These are phyloP conservation scores for Apodemus speciosus DNA, from an alignment of 2,113 vertebrate species.

Conservation along the genomic window DNA sequence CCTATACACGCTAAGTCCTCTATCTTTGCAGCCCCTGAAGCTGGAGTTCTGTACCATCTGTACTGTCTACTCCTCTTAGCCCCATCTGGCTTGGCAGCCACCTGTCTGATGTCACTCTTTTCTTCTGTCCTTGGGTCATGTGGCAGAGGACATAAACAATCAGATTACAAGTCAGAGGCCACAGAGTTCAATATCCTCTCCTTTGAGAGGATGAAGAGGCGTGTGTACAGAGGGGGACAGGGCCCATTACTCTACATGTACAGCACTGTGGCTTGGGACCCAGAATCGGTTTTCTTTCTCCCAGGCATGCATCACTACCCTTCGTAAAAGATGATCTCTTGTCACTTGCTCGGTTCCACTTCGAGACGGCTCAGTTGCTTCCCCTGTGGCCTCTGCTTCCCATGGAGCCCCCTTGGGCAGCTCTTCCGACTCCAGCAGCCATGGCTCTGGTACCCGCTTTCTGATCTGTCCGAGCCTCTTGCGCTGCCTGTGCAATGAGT, in stretches of 20 bases:
- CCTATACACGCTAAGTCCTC: neutral
- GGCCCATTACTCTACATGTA: accelerated
- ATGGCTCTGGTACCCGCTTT: neutral
- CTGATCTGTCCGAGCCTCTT: neutral
- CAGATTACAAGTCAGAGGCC: neutral
- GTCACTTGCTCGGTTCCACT: neutral
- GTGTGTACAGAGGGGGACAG: neutral
- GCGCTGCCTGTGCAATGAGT: neutral
- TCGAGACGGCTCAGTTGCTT: neutral
- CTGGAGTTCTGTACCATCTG: neutral
- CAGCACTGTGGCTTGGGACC: neutral
- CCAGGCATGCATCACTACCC: neutral
- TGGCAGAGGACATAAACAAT: neutral
- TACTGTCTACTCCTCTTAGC: neutral
- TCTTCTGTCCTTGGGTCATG: neutral
- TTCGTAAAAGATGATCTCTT: neutral
- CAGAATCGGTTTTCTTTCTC: neutral
- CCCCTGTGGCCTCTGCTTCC: neutral
- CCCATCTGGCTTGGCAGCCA: no score
- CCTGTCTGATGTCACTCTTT: neutral
- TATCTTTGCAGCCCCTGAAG: neutral
- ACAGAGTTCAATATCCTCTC: neutral
- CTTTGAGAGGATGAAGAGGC: neutral
- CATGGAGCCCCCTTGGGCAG: neutral
- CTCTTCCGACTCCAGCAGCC: neutral